Percentiles rank a stretch among this genome's conserved stretches.
phyloP scores from a whole-genome alignment of 2,797 vertebrate genomes.

The Chiloscyllium punctatum region DNA sequence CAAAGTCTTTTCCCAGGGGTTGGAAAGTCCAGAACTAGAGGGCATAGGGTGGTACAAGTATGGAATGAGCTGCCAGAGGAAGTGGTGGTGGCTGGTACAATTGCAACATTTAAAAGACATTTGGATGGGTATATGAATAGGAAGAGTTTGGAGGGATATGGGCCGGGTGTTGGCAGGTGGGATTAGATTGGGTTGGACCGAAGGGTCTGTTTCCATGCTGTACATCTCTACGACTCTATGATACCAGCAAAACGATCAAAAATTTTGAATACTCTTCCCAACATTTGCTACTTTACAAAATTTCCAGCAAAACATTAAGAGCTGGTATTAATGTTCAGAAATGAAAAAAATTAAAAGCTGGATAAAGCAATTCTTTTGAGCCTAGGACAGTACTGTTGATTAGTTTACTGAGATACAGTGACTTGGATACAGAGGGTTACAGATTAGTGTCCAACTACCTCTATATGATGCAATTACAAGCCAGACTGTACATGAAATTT shows the following conservation, averaged over 20 bases:
- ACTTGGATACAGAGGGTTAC: background rate
- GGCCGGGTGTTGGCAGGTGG: too few species aligned
- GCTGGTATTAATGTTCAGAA: background rate
- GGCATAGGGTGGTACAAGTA: too few species aligned
- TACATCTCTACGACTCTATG: too few species aligned
- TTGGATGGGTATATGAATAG: too few species aligned
- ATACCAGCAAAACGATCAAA: background rate
- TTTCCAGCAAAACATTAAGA: background rate
- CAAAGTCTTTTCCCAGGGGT: too few species aligned
- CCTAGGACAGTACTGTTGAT: background rate
- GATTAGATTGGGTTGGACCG: too few species aligned
- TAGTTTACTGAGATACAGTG: background rate
- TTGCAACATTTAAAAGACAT: too few species aligned
- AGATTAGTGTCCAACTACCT: background rate
- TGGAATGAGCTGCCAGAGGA: too few species aligned
- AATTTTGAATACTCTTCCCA: background rate
- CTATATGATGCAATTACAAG: background rate
- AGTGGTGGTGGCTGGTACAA: too few species aligned
- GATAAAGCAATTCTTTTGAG: background rate
- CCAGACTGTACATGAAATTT: background rate
- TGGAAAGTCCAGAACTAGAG: too few species aligned
- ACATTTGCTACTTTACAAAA: background rate
- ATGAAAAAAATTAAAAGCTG: background rate
- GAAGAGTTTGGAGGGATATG: too few species aligned
- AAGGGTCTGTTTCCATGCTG: too few species aligned